Base-by-base conservation (phyloP, 2,113 vertebrate species). In the Physeter macrocephalus region DNA sequence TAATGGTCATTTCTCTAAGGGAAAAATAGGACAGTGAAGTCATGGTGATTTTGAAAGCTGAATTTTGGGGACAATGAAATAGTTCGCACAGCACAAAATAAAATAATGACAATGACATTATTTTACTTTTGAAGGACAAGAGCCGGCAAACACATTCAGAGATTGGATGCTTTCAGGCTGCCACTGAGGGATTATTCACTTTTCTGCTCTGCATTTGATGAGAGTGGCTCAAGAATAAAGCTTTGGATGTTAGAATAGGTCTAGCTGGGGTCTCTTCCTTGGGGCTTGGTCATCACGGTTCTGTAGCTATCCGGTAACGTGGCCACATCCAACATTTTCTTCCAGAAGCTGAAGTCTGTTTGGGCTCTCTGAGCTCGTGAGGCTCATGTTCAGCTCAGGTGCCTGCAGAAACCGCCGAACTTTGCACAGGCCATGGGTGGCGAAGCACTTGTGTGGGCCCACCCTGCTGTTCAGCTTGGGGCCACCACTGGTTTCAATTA, bases 391-490 rank as follows among this genome's bases (percentile, higher is more conserved):
- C 59, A 62, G 71, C 90, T 96, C 18, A 5, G 71, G 66, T 62
- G 83, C 81, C 49, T 66, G 29, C 54, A 95, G 92, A 92, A 94
- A 90, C 36, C 0, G 1, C 49, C 83, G 71, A 93, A 94, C 93
- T 92, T 82, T 69, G 74, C 54, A 57, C 69, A 67, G 74, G 66
- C 52, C 0, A 11, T 74, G 80, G 87, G 97, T 81, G 93, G 95
- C 0, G 0, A 90, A 93, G 95, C 36, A 31, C 67, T 92, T 57
- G 21, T 94, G 86, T 96, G 84, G 31, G 46, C 13, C 84, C 9
- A 36, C 87, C 96, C 93, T 83, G 93, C 90, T 96, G 93, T 93
- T 97, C 95, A 72, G 92, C 84, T 64, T 88, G 90, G 90, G 97
- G 75, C 80, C 62, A 95, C 88, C 88, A 90, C 84, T 96, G 96